Conservation (phyloP, 2,797 vertebrate genomes). For the Gadopsis marmoratus region DNA sequence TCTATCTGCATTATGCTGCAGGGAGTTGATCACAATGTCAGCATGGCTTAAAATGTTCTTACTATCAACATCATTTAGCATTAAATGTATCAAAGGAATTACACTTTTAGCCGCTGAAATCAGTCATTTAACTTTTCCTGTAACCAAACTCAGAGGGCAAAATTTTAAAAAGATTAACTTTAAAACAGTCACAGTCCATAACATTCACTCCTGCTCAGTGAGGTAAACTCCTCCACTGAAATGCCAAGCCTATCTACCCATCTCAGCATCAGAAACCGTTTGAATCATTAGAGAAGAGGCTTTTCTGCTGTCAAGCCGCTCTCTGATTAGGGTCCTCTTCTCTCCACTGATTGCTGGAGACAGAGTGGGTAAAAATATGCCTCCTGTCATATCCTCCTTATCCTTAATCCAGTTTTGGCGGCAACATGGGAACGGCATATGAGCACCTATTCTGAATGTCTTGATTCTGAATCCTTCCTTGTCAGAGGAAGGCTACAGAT, state of each 20-base stretch:
- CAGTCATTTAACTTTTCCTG: not conserved
- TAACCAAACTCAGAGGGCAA: not conserved
- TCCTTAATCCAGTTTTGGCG: constrained; percentile 38
- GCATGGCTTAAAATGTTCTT: not conserved
- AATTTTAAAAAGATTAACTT: constrained; percentile 13
- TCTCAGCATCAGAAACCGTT: constrained; percentile 40
- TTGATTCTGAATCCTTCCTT: constrained; percentile 4
- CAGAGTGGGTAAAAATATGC: constrained; percentile 63
- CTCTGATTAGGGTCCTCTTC: constrained; percentile 58
- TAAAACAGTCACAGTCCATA: not conserved
- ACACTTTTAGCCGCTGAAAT: not conserved
- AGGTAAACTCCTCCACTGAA: constrained; percentile 28
- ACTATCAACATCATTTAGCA: not conserved
- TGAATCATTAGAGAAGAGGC: constrained; percentile 49
- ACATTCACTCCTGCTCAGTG: constrained; percentile 18
- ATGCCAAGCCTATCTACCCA: constrained; percentile 23
- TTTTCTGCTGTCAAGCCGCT: constrained; percentile 55
- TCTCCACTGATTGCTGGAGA: constrained; percentile 58
- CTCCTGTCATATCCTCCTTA: constrained; percentile 48
- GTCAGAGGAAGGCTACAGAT: constrained; percentile 1
- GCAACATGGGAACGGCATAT: constrained; percentile 18
- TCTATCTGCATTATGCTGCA: not conserved
- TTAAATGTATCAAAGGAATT: not conserved
- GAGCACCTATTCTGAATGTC: not conserved
- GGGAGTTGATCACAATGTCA: not conserved